A percentile compares a stretch with the other conserved stretches of the same genome.
Evolutionary conservation across 35 echinoderm and acorn worm species (phyloP).

Genomic region (Ptychodera flava): DNA sequence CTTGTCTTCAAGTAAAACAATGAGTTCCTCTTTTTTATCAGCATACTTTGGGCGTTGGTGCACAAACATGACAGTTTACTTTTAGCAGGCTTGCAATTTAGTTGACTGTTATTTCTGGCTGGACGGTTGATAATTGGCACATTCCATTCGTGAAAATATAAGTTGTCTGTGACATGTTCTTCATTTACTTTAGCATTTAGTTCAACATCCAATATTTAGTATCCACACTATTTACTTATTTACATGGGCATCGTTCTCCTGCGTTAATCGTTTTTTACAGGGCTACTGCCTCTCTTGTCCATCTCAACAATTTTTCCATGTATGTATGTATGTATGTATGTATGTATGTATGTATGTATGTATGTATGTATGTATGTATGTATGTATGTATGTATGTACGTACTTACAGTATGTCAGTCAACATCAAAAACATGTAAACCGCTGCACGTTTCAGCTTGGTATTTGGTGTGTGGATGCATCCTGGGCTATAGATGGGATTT

Average conservation of each 20-base stretch:
- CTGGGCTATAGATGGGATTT: too few species aligned
- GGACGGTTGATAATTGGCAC: conserved; percentile 5
- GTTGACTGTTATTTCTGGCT: background rate
- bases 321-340: too few species aligned
- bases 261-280: conserved; percentile 45
- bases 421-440: too few species aligned
- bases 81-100: conserved; percentile 4
- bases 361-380: too few species aligned
- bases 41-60: conserved; percentile 32
- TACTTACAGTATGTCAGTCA: too few species aligned
- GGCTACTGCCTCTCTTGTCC: conserved; percentile 3
- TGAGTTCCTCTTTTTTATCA: conserved; percentile 17
- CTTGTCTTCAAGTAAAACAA: conserved; percentile 17
- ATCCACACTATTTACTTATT: background rate
- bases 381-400: too few species aligned
- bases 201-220: background rate
- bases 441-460: too few species aligned
- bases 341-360: too few species aligned
- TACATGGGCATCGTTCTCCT: background rate
- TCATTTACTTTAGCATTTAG: background rate
- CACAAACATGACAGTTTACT: conserved; percentile 28
- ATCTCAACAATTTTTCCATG: conserved; percentile 15
- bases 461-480: too few species aligned
- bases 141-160: conserved; percentile 3
- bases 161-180: background rate